Evolutionary conservation across 2,888 invertebrate species (phyloP).

Genomic region (Polietes domitor): DNA sequence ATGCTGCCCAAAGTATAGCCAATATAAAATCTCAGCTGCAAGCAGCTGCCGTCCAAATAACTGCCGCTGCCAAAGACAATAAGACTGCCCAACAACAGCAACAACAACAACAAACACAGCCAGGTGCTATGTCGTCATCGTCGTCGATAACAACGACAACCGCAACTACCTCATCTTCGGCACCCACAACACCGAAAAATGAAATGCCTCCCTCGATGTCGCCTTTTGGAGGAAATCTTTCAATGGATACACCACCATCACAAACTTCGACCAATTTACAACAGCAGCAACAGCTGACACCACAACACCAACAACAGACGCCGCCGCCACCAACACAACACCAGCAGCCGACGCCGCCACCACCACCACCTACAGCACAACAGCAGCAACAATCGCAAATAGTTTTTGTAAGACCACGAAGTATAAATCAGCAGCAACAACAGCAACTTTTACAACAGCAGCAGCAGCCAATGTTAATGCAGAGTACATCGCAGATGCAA

Average conservation of each 20-base stretch:
- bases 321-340: constrained; percentile 26
- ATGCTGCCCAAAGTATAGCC: constrained; percentile 75
- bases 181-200: constrained; percentile 49
- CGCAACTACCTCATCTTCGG: constrained; percentile 60
- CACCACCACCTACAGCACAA: too few relatives aligned
- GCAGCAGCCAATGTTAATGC: constrained; percentile 64
- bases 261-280: constrained; percentile 73
- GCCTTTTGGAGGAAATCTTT: constrained; percentile 48
- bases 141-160: constrained; percentile 81
- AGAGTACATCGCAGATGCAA: constrained; percentile 31
- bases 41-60: constrained; percentile 70
- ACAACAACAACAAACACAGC: constrained; percentile 71
- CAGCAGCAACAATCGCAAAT: constrained; percentile 73
- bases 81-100: constrained; percentile 43
- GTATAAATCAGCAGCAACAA: constrained; percentile 69
- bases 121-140: neutral
- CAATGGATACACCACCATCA: constrained; percentile 63
- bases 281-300: constrained; percentile 65
- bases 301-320: constrained; percentile 19
- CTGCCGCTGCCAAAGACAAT: constrained; percentile 62
- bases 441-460: constrained; percentile 70
- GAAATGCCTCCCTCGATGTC: constrained; percentile 41
- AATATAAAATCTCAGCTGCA: constrained; percentile 77
- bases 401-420: constrained; percentile 75
- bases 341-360: constrained; percentile 44